Conservation (phyloP, 2,797 vertebrate genomes). For the Todus mexicanus region DNA sequence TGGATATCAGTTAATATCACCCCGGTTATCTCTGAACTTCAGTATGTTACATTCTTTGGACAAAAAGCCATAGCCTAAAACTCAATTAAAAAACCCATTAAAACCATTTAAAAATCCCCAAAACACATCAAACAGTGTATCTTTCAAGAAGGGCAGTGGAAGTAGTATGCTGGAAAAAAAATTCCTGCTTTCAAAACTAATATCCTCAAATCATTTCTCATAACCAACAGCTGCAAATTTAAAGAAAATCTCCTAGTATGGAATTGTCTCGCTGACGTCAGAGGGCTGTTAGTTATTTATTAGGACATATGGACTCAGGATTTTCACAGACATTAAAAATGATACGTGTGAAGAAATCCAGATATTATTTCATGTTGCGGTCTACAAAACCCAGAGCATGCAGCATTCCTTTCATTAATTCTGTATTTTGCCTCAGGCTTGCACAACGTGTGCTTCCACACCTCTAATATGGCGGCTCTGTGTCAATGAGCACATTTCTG, state of each 20-base stretch:
- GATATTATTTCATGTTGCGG: neutral
- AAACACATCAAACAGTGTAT: neutral
- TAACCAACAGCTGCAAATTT: neutral
- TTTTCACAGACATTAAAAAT: neutral
- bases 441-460: neutral
- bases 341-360: neutral
- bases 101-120: no score
- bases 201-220: neutral
- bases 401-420: slow-evolving; percentile 9
- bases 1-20: neutral
- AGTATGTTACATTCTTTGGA: neutral
- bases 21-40: neutral
- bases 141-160: neutral
- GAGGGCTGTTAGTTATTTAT: slow-evolving; percentile 27
- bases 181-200: neutral
- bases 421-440: slow-evolving; percentile 25
- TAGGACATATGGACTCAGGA: neutral
- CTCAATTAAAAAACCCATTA: neutral
- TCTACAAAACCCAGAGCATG: neutral
- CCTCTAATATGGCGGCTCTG: slow-evolving; percentile 6
- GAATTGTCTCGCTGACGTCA: neutral
- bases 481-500: neutral
- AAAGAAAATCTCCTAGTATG: neutral
- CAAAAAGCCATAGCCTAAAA: neutral
- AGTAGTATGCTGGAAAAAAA: neutral